Evolutionary conservation across 1,140 invertebrate species (phyloP), one percentile per base, ranked within the genome.

Genomic region (Drosophila arawakana): DNA sequence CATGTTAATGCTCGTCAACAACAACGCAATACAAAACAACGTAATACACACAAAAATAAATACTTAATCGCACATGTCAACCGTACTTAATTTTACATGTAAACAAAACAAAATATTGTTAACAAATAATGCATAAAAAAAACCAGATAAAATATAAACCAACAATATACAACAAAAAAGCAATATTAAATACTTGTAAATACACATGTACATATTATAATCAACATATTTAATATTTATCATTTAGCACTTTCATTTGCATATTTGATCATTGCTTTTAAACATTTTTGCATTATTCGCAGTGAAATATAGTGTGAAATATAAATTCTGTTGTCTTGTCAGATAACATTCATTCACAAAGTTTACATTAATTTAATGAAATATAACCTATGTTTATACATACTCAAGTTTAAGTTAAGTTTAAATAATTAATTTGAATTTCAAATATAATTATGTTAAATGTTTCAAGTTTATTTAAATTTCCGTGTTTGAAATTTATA

Each of bases 61-160:
- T 69, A 73, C 66, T 71, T 84, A 89, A 90, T 89, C 85, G 72
- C 78, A 73, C 59, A 81, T 89, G 84, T 89, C 85, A 89, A 59
- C 66, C 67, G 68, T 62, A 72, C 81, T 84, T 84, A 73, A 89
- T 89, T 74, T 81, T 11, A 30, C 46, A 74, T 63, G 68, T 80
- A 89, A 88, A 89, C 80, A 89, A 80, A 80, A 81, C 68, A 79
- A 76, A 79, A 73, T 52, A 88, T 73, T 76, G 72, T 55, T 57
- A 69, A 70, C 52, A 74, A 76, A 86, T 72, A 79, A 78, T 58
- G 47, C 13, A 43, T 44, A 52, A 55, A 43, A 62, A 44, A 58
- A 52, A 10, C 13, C 8, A 41, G 21, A 13, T 4, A 57, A 39
- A 39, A 21, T 18, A 41, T 60, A 55, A 55, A n/a, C 25, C 41